These are phyloP conservation scores for Myoxocephalus aenaeus DNA, from an alignment of 2,797 vertebrate species.

Conservation along the genomic window DNA sequence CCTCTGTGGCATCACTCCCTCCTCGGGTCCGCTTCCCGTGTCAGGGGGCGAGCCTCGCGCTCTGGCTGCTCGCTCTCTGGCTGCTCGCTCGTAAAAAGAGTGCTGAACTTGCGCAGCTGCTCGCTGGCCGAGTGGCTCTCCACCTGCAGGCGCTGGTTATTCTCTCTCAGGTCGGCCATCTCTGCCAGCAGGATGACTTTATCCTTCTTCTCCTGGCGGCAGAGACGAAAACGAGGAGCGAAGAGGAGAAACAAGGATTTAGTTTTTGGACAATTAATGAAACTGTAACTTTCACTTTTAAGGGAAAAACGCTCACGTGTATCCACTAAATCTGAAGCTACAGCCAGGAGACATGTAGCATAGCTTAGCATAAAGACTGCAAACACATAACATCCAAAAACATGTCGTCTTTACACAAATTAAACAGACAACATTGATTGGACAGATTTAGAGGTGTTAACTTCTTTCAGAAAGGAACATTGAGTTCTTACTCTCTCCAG, in stretches of 20 bases:
- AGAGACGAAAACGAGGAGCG: background rate
- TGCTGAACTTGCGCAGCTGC: slow-evolving; percentile 91
- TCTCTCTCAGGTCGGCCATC: slow-evolving; percentile 91
- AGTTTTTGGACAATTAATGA: background rate
- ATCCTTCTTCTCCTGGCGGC: slow-evolving; percentile 91
- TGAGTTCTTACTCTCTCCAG: slow-evolving; percentile 87
- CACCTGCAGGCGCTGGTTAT: slow-evolving; percentile 92
- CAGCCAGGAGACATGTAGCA: background rate
- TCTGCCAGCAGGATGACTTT: slow-evolving; percentile 91
- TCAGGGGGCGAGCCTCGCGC: slow-evolving; percentile 42
- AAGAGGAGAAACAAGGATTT: background rate
- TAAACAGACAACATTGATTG: background rate
- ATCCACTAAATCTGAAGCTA: background rate
- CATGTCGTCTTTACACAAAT: background rate
- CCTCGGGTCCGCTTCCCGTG: slow-evolving; percentile 46
- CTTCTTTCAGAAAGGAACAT: background rate
- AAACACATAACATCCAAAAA: background rate
- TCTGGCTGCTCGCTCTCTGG: slow-evolving; percentile 79
- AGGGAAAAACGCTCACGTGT: background rate
- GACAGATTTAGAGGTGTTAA: background rate
- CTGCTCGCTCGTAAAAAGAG: slow-evolving; percentile 83
- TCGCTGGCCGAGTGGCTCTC: slow-evolving; percentile 89
- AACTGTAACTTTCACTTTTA: background rate
- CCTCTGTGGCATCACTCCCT: slow-evolving; percentile 54
- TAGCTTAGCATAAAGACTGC: background rate